Evolutionary conservation across 2,888 invertebrate species (phyloP), one percentile per base, ranked within the genome.

Genomic region (Leucania comma): DNA sequence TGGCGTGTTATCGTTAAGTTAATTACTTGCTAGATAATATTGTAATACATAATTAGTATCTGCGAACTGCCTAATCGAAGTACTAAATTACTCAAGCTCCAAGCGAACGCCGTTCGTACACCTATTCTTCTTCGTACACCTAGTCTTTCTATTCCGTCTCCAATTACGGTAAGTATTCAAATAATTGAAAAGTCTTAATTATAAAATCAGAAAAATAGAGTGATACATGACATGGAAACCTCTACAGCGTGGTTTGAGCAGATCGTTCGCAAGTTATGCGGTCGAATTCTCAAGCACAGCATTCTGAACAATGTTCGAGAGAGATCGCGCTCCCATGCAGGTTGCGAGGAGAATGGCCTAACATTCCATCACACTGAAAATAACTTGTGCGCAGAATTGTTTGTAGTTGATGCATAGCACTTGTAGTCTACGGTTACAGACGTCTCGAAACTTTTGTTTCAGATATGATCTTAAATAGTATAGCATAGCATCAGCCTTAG

Each of bases 201-300:
- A 29, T 29, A 29, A 29, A 4, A 29, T 3, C 29, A 29, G 12
- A 12, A 42, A 42, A 42, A 17, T 20, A 4, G 42, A 42, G 29
- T 72, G 51, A 60, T 53, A 71, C 38, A 67, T 67, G 53, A 38
- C 48, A 68, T 62, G 48, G 24, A 68, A 70, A 63, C 54, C 63
- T 72, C 38, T 22, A 61, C n/a, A 56, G 22, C 38, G 51, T 48
- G 22, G 24, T n/a, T 12, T 17, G n/a, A 8, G 12, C 58, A 50
- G 56, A 65, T 70, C 72, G 65, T 59, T 78, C 32, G 58, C 29
- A 29, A 81, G 84, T 70, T 78, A 83, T 82, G 81, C 72, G 81
- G 67, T 64, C 70, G 48, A 69, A 83, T 83, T 78, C 81, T 68
- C 51, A 38, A 75, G 67, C 59, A 64, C 48, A 67, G 72, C n/a